Evolutionary conservation across 2,888 invertebrate species (phyloP).

Genomic region (Limnephilus rhombicus): DNA sequence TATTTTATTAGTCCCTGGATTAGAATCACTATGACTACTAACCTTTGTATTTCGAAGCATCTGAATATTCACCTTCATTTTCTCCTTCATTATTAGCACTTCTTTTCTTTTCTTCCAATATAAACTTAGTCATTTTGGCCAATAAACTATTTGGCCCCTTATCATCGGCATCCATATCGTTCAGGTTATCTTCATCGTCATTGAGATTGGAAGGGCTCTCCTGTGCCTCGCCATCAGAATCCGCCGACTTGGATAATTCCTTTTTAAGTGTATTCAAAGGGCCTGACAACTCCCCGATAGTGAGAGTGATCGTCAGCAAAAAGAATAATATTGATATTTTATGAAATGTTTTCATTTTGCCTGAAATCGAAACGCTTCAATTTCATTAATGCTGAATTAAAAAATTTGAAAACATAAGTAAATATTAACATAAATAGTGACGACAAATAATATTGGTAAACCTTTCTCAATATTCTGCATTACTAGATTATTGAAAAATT

Average conservation of each 20-base stretch:
- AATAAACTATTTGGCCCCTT: constrained; percentile 57
- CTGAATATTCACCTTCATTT: neutral
- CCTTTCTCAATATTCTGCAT: neutral
- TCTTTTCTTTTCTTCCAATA: constrained; percentile 21
- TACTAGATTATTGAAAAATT: neutral
- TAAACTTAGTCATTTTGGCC: constrained; percentile 45
- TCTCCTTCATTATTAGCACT: neutral
- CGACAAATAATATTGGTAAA: neutral
- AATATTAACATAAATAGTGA: neutral
- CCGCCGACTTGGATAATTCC: constrained; percentile 63
- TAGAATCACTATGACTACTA: neutral
- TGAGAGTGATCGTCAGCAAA: constrained; percentile 68
- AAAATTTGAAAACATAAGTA: neutral
- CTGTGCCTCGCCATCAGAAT: constrained; percentile 49
- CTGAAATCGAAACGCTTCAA: constrained; percentile 50
- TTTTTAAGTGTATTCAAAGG: constrained; percentile 69
- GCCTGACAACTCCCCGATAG: constrained; percentile 70
- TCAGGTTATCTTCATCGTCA: constrained; percentile 45
- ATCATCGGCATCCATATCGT: constrained; percentile 52
- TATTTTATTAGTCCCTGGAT: neutral
- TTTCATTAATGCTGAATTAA: neutral
- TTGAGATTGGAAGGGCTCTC: constrained; percentile 46
- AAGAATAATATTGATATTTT: constrained; percentile 68
- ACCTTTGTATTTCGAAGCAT: neutral
- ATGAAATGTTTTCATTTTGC: constrained; percentile 65